These are phyloP conservation scores for Nephrotoma guestfalica DNA, from an alignment of 2,888 invertebrate species.

Conservation along the genomic window DNA sequence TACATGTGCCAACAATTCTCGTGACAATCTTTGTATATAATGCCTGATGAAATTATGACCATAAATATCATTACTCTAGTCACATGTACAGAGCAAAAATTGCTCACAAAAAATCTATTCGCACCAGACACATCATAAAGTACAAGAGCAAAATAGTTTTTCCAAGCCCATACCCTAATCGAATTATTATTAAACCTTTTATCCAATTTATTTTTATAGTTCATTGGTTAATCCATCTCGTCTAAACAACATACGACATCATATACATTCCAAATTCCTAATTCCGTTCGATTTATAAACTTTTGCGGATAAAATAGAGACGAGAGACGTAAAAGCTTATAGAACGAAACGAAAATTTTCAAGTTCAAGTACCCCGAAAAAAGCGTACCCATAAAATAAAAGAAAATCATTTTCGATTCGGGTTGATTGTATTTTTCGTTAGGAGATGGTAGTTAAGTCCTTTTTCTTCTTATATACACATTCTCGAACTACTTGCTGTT, in stretches of 20 bases:
- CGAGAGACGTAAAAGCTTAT: not conserved
- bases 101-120: not conserved
- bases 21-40: not conserved
- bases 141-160: not conserved
- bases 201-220: not conserved
- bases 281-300: not conserved
- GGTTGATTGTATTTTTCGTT: not conserved
- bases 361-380: not conserved
- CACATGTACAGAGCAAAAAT: not conserved
- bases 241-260: not conserved
- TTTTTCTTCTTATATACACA: not conserved
- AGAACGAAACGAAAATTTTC: not conserved
- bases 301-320: not conserved
- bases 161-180: not conserved
- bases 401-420: not conserved
- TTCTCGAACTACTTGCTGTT: not conserved
- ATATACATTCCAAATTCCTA: not conserved
- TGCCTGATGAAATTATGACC: not conserved
- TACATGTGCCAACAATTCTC: not conserved
- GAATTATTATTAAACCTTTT: not conserved
- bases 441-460: not conserved
- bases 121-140: not conserved
- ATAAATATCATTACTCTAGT: not conserved
- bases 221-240: not conserved
- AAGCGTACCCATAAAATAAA: not conserved